phyloP scores from a whole-genome alignment of 1,140 invertebrate genomes.

The Tetramorium parvispinum region DNA sequence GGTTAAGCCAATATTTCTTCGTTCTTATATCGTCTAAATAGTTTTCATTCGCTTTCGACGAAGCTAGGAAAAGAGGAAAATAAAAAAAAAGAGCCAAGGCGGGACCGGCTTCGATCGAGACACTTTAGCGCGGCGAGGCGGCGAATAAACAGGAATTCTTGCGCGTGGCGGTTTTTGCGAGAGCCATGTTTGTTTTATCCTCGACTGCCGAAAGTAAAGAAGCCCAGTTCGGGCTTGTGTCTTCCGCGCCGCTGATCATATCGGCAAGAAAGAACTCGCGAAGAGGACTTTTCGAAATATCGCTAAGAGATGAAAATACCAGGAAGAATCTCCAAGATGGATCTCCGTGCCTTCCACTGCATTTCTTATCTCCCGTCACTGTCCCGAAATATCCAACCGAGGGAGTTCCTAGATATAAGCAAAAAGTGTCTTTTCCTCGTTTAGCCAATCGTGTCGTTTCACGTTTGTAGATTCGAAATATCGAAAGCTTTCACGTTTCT shows the following conservation, averaged over 20 bases:
- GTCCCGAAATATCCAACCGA: constrained; percentile 30
- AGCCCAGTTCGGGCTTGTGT: constrained; percentile 33
- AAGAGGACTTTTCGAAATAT: constrained; percentile 55
- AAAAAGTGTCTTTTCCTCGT: background rate
- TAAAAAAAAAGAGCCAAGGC: background rate
- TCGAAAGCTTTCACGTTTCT: background rate
- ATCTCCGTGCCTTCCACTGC: background rate
- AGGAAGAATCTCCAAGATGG: constrained; percentile 46
- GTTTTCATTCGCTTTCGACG: constrained; percentile 28
- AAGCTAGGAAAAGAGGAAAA: background rate
- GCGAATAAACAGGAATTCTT: constrained; percentile 57
- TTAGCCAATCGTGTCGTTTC: background rate
- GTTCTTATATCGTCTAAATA: constrained; percentile 17
- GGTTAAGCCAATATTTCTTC: constrained; percentile 44
- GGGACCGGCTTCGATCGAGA: constrained; percentile 42
- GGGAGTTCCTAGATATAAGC: constrained; percentile 5
- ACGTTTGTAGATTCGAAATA: background rate
- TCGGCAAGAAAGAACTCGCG: constrained; percentile 45
- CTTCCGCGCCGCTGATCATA: constrained; percentile 48
- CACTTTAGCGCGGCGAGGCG: constrained; percentile 43
- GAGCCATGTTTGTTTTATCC: constrained; percentile 50
- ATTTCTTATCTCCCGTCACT: constrained; percentile 45
- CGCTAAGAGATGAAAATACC: constrained; percentile 54
- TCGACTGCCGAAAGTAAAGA: constrained; percentile 39
- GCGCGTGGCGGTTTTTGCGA: constrained; percentile 46